Percentiles rank a stretch among this genome's conserved stretches.
These are phyloP conservation scores for Phyllotreta striolata DNA, from an alignment of 2,888 invertebrate species.

Conservation along the genomic window DNA sequence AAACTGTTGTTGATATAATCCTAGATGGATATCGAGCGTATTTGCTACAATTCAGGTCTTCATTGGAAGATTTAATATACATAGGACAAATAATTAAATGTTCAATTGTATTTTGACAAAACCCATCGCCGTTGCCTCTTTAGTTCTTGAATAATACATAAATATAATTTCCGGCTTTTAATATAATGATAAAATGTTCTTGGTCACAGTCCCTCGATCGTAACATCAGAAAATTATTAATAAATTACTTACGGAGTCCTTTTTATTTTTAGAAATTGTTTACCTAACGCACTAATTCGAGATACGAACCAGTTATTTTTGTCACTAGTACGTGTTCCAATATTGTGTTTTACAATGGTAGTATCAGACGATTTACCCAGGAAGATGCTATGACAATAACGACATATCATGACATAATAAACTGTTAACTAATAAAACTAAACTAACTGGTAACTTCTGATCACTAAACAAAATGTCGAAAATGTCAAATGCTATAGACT, in stretches of 20 bases:
- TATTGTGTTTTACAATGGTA: slow-evolving; percentile 21
- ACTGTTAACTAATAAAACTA: too few species aligned
- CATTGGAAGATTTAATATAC: too few species aligned
- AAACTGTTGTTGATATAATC: too few species aligned
- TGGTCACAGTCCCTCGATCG: slow-evolving; percentile 26
- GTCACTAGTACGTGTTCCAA: slow-evolving; percentile 24
- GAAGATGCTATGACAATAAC: slow-evolving; percentile 24
- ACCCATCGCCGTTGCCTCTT: too few species aligned
- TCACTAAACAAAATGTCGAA: too few species aligned
- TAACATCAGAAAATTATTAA: slow-evolving; percentile 36
- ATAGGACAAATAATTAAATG: too few species aligned
- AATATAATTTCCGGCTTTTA: background rate
- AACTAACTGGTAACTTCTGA: too few species aligned
- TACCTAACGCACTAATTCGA: slow-evolving; percentile 45
- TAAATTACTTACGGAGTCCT: slow-evolving; percentile 35
- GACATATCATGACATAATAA: slow-evolving; percentile 5
- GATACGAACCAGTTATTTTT: slow-evolving; percentile 46
- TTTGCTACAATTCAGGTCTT: too few species aligned
- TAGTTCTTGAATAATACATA: too few species aligned
- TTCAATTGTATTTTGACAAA: too few species aligned
- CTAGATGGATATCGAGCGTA: too few species aligned
- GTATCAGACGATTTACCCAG: slow-evolving; percentile 19
- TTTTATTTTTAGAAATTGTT: slow-evolving; percentile 43
- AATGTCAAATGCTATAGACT: too few species aligned
- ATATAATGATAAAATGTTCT: slow-evolving; percentile 21